A percentile compares a stretch with the other conserved stretches of the same genome.
Evolutionary conservation across 2,888 invertebrate species (phyloP).

Genomic region (Lithophane socia): DNA sequence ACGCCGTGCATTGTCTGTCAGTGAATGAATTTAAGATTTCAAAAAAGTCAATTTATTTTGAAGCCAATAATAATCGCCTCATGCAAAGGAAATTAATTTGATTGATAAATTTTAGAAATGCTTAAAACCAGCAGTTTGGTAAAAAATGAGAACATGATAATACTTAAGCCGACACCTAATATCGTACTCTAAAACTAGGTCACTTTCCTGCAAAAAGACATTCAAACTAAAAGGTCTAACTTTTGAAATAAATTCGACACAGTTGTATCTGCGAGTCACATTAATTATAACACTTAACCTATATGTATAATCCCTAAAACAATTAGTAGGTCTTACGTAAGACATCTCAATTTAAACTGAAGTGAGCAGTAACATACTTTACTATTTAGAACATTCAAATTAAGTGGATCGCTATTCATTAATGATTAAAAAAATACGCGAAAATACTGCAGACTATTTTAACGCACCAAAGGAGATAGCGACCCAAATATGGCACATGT

Average conservation of each 20-base stretch:
- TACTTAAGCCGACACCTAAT: not conserved
- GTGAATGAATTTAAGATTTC: no score
- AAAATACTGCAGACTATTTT: not conserved
- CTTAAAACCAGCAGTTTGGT: not conserved
- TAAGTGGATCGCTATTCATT: not conserved
- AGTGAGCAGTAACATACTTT: conserved; percentile 25
- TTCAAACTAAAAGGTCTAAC: conserved; percentile 47
- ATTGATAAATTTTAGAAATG: not conserved
- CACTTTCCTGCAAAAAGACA: conserved; percentile 22
- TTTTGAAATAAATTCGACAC: conserved; percentile 33
- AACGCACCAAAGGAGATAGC: not conserved
- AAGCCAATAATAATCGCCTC: not conserved
- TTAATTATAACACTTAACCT: conserved; percentile 55
- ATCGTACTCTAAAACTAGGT: conserved; percentile 20
- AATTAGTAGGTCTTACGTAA: conserved; percentile 30
- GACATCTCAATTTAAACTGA: conserved; percentile 9
- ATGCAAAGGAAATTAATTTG: not conserved
- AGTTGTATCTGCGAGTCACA: conserved; percentile 20
- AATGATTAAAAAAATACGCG: not conserved
- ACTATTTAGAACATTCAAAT: not conserved
- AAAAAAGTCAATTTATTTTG: not conserved
- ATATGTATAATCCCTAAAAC: conserved; percentile 29
- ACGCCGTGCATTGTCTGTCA: not conserved
- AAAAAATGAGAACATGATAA: conserved; percentile 16
- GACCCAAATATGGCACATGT: not conserved